Evolutionary conservation across 2,113 vertebrate species (phyloP), one percentile per base, ranked within the genome.

Genomic region (Otis tarda): DNA sequence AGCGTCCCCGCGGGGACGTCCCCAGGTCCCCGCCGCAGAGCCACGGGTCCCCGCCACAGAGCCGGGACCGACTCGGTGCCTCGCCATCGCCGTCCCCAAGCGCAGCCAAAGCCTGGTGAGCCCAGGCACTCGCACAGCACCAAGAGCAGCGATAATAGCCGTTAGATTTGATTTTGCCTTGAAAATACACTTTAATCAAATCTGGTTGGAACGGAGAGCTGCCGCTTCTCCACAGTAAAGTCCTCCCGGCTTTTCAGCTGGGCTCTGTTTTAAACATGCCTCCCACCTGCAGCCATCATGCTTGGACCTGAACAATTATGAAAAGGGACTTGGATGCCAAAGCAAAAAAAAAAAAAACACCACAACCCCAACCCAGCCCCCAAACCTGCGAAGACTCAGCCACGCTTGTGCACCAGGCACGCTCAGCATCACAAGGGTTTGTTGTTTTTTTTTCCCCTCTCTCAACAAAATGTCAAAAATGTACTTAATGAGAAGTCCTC

Each of bases 401-500:
- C 2, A 0, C 3, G 1, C 84, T 83, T 9, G 25, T 5, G 2
- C 84, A 87, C 71, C 47, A 4, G 91, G 91, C 52, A 6, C 2
- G 3, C 67, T 89, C 39, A 2, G 89, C 87, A 85, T 74, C 87
- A 85, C 52, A 33, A 92, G 93, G 75, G 37, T 49, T 59, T 37
- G 37, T 79, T 39, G 7, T 30, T 27, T 33, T 14, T 4, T 14
- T 22, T 20, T 7, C 6, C 5, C 16, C 7, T 13, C 41, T 25
- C 25, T 1, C 41, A 43, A 56, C 61, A 70, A 96, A 90, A 89
- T 95, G 95, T 89, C 96, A 95, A 71, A 97, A 95, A 92, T 59
- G 27, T 56, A 90, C 91, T 93, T 95, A 96, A 95, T 91, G 93
- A 95, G 88, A 93, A 96, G 81, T 75, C 83, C 86, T 92, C n/a